Evolutionary conservation across 1,140 invertebrate genomes (phyloP).

Genomic region (Chlorops oryzae): DNA sequence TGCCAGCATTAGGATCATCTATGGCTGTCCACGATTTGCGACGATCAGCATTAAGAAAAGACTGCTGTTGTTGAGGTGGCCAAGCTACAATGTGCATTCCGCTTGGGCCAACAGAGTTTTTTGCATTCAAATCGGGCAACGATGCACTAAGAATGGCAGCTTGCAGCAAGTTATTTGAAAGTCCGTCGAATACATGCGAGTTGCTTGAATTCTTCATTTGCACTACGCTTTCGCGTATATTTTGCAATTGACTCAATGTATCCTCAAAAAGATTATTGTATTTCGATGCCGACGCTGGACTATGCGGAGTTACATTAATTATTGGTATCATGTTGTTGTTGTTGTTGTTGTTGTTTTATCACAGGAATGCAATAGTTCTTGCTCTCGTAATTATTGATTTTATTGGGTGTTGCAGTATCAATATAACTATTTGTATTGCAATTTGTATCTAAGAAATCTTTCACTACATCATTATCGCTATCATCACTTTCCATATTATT

Average conservation of each 20-base stretch:
- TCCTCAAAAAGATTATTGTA: slow-evolving; percentile 50
- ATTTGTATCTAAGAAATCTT: slow-evolving; percentile 44
- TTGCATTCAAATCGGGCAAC: slow-evolving; percentile 34
- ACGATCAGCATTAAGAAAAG: slow-evolving; percentile 53
- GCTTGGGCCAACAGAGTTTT: slow-evolving; percentile 12
- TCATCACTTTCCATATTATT: slow-evolving; percentile 21
- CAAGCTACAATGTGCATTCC: slow-evolving; percentile 29
- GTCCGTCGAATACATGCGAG: slow-evolving; percentile 28
- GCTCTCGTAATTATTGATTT: slow-evolving; percentile 24
- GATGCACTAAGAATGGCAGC: slow-evolving; percentile 53
- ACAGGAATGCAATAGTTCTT: slow-evolving; percentile 43
- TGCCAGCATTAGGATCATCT: slow-evolving; percentile 54
- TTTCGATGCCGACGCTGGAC: slow-evolving; percentile 56
- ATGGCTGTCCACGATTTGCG: slow-evolving; percentile 77
- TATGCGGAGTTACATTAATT: slow-evolving; percentile 81
- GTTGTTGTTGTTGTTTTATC: slow-evolving; percentile 25
- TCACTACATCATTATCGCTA: slow-evolving; percentile 45
- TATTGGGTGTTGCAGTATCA: slow-evolving; percentile 2
- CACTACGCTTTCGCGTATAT: slow-evolving; percentile 43
- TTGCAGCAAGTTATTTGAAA: slow-evolving; percentile 24
- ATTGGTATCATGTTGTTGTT: slow-evolving; percentile 60
- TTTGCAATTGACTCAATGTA: slow-evolving; percentile 48
- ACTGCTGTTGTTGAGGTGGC: slow-evolving; percentile 33
- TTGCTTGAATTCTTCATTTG: slow-evolving; percentile 45
- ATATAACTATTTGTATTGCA: slow-evolving; percentile 17